phyloP scores from a whole-genome alignment of 35 echinoderm and acorn worm species.

The Patiria miniata region DNA sequence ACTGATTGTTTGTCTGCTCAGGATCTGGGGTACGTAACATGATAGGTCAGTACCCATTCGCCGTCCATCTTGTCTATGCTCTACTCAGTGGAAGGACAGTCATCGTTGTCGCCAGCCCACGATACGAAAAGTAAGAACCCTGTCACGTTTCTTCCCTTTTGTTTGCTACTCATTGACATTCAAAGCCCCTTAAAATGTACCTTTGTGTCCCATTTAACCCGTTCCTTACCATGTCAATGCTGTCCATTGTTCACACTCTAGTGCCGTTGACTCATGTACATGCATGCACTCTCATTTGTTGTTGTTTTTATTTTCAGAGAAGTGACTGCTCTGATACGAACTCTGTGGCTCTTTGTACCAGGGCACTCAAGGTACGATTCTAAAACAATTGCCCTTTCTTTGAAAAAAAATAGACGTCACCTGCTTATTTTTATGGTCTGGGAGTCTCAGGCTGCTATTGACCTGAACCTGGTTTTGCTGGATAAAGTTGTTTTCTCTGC shows the following conservation, averaged over 20 bases:
- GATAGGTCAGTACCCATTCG: conserved; percentile 71
- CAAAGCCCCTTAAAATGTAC: too few relatives aligned
- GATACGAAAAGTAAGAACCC: conserved; percentile 73
- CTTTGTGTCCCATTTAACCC: too few relatives aligned
- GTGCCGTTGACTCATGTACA: too few relatives aligned
- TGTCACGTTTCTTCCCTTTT: neutral
- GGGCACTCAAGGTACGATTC: conserved; percentile 82
- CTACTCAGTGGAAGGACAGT: conserved; percentile 80
- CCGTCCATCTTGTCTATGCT: conserved; percentile 87
- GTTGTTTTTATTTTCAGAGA: conserved; percentile 54
- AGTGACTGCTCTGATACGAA: conserved; percentile 68
- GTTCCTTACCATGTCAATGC: too few relatives aligned
- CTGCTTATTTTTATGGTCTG: too few relatives aligned
- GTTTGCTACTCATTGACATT: neutral
- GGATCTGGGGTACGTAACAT: conserved; percentile 72
- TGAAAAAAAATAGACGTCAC: too few relatives aligned
- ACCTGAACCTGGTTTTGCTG: too few relatives aligned
- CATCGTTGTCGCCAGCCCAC: conserved; percentile 56
- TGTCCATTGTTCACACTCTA: neutral
- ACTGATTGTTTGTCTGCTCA: conserved; percentile 24
- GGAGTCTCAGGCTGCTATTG: too few relatives aligned
- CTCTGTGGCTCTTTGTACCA: conserved; percentile 87
- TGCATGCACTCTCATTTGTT: too few relatives aligned
- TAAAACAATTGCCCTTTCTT: neutral
- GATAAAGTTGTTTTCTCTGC: too few relatives aligned